Percentiles rank a stretch among this genome's conserved stretches.
Evolutionary conservation across 2,888 invertebrate species (phyloP).

Genomic region (Podotricha telesiphe): DNA sequence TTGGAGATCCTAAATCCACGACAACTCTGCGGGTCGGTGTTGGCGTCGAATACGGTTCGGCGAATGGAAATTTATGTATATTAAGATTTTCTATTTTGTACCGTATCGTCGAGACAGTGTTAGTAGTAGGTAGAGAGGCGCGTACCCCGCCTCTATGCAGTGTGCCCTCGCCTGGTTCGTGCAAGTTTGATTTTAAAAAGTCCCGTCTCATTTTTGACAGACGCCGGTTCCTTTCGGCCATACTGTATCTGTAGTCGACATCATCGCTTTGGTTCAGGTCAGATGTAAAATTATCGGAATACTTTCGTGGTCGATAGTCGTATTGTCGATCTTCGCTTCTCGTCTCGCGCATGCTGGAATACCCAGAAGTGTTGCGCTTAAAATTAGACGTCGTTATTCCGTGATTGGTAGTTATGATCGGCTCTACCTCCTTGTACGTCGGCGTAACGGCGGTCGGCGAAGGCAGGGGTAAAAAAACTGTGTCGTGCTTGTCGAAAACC

Average conservation of each 20-base stretch:
- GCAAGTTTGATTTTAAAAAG: slow-evolving; percentile 74
- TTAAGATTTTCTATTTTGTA: slow-evolving; percentile 79
- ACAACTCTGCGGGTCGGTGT: slow-evolving; percentile 68
- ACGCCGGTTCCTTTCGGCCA: slow-evolving; percentile 74
- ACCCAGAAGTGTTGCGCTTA: slow-evolving; percentile 72
- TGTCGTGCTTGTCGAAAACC: slow-evolving; percentile 79
- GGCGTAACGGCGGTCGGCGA: slow-evolving; percentile 62
- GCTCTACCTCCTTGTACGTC: slow-evolving; percentile 65
- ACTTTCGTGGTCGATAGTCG: slow-evolving; percentile 75
- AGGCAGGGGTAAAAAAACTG: slow-evolving; percentile 74
- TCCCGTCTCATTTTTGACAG: slow-evolving; percentile 74
- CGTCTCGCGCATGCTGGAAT: slow-evolving; percentile 78
- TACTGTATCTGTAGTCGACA: slow-evolving; percentile 73
- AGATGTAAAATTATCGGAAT: slow-evolving; percentile 77
- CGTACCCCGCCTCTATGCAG: slow-evolving; percentile 69
- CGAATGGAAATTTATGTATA: slow-evolving; percentile 79
- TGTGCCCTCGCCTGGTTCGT: slow-evolving; percentile 66
- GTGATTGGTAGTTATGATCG: slow-evolving; percentile 75
- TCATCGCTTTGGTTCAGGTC: slow-evolving; percentile 75
- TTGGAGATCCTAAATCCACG: slow-evolving; percentile 63
- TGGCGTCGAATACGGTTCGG: slow-evolving; percentile 77
- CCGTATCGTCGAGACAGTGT: slow-evolving; percentile 56
- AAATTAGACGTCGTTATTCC: slow-evolving; percentile 76
- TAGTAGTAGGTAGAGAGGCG: slow-evolving; percentile 70
- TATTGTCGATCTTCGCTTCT: slow-evolving; percentile 66